Evolutionary conservation across 2,113 vertebrate genomes (phyloP), one percentile per base, ranked within the genome.

Genomic region (Calidris pygmaea): DNA sequence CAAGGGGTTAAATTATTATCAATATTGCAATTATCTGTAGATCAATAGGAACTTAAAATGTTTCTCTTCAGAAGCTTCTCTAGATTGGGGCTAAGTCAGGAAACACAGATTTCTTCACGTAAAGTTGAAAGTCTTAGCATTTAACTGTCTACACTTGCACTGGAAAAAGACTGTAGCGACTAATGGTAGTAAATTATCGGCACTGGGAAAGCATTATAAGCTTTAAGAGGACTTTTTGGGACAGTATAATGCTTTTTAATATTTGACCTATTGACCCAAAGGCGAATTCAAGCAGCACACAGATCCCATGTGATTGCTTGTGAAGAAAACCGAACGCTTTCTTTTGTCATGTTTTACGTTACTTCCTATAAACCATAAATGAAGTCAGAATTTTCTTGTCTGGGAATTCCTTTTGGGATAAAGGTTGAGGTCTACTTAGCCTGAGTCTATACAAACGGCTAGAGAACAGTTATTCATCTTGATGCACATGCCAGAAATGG

Each of bases 311-410:
- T 77, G 95, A 96, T 66, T 87, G 47, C 86, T 75, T 84, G 60
- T 58, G 87, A 97, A 96, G 93, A 93, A 83, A 97, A 95, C 12
- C 2, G n/a, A 95, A 95, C 3, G 4, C 72, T 94, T 83, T 93
- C 45, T 89, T 94, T 81, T 91, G 86, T 89, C 82, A 86, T 84
- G 48, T 92, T 97, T 97, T 92, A 91, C 23, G 56, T 94, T 93
- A 59, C 62, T 92, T 97, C 72, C 80, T 95, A 97, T 93, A 96
- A 95, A 90, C 81, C 70, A 96, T 88, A 97, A 97, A 97, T 65
- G 88, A 94, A 94, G 84, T 91, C 95, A 91, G 92, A 88, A 91
- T 80, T 83, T 91, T 95, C 81, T 96, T 94, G 89, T 88, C 89
- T 94, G 92, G 78, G 87, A 97, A 94, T 97, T 95, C 91, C 91